These are phyloP conservation scores for Hirudinaria manillensis DNA, from an alignment of 2,888 invertebrate genomes.

Conservation along the genomic window DNA sequence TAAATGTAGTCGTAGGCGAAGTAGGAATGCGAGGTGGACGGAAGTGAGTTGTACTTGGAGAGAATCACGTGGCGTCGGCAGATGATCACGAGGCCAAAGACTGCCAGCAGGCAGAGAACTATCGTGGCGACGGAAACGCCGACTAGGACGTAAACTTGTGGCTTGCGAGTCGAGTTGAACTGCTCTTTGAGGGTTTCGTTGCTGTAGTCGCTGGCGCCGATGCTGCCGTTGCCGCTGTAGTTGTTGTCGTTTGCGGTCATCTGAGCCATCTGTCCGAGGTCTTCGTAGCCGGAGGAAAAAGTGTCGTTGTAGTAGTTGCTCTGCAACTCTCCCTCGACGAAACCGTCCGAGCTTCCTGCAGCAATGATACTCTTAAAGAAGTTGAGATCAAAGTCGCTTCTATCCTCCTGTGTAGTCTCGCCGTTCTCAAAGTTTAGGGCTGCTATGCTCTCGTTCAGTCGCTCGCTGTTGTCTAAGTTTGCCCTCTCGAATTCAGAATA, in stretches of 20 bases:
- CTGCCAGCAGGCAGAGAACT: constrained; percentile 19
- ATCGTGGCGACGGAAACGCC: constrained; percentile 24
- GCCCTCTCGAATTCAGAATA: no score
- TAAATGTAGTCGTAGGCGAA: constrained; percentile 37
- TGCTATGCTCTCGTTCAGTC: constrained; percentile 13
- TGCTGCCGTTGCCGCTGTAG: background rate
- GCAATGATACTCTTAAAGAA: constrained; percentile 11
- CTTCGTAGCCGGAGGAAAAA: background rate
- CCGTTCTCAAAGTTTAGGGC: background rate
- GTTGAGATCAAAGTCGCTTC: constrained; percentile 13
- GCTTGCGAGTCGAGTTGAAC: background rate
- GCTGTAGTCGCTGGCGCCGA: background rate
- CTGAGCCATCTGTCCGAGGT: background rate
- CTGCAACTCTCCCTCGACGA: background rate
- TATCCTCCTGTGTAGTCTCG: background rate
- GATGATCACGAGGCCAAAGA: constrained; percentile 17
- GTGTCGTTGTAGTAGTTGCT: background rate
- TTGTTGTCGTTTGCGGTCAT: background rate
- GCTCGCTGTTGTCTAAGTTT: background rate
- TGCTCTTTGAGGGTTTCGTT: background rate
- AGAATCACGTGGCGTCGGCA: constrained; percentile 27
- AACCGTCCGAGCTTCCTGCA: background rate
- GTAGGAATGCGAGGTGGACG: constrained; percentile 13
- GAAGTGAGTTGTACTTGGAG: constrained; percentile 23
- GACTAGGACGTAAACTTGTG: constrained; percentile 24